These are phyloP conservation scores for Dendrocincla fuliginosa DNA, from an alignment of 2,797 vertebrate species.

Conservation along the genomic window DNA sequence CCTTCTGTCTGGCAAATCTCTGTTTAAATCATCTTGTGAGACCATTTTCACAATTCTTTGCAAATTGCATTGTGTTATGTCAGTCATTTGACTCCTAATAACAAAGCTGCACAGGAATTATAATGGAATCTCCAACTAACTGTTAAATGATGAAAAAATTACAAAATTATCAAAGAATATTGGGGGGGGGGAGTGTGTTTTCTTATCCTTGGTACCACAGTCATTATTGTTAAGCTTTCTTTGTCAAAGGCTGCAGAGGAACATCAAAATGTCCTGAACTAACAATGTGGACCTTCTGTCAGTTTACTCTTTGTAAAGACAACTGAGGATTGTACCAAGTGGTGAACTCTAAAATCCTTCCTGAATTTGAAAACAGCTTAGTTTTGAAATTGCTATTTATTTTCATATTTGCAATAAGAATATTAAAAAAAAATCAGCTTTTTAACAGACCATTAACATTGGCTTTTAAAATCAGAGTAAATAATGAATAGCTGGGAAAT, in stretches of 20 bases:
- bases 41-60: not conserved
- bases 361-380: not conserved
- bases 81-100: not conserved
- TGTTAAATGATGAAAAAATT: not conserved
- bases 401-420: not conserved
- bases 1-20: not conserved
- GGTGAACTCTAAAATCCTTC: not conserved
- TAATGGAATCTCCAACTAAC: not conserved
- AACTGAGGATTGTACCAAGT: not conserved
- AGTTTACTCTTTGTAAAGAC: not conserved
- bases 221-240: not conserved
- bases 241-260: not conserved
- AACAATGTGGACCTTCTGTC: not conserved
- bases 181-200: fast-evolving
- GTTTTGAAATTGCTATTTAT: not conserved
- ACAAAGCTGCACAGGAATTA: not conserved
- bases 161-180: not conserved
- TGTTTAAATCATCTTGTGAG: not conserved
- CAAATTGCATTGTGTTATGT: not conserved
- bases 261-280: not conserved
- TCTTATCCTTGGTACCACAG: not conserved
- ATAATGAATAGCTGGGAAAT: not conserved
- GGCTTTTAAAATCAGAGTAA: not conserved
- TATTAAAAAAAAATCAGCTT: not conserved
- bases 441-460: not conserved